These are phyloP conservation scores for Drosophila kuntzei DNA, from an alignment of 2,888 invertebrate species.

Conservation along the genomic window DNA sequence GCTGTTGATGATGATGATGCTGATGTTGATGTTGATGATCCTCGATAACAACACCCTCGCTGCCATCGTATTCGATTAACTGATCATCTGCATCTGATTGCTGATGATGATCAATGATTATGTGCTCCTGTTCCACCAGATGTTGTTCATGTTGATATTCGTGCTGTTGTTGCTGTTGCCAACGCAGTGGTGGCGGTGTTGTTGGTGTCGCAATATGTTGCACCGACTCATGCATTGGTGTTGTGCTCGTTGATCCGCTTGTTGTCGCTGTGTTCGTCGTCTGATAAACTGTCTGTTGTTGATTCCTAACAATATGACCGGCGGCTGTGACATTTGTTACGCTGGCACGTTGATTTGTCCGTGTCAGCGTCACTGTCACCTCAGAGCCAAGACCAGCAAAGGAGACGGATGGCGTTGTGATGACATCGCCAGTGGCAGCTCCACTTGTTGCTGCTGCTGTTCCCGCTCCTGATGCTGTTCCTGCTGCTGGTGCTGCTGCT, in stretches of 20 bases:
- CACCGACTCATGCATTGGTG: constrained; percentile 57
- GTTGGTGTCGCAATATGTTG: constrained; percentile 72
- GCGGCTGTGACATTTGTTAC: constrained; percentile 77
- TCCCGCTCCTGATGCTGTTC: constrained; percentile 32
- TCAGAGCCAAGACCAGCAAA: constrained; percentile 83
- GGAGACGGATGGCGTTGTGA: constrained; percentile 74
- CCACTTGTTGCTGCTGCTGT: constrained; percentile 39
- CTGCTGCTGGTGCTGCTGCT: constrained; percentile 33
- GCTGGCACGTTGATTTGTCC: constrained; percentile 72
- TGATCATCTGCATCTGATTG: constrained; percentile 77
- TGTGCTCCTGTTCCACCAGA: constrained; percentile 68
- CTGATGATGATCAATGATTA: constrained; percentile 73
- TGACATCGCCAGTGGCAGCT: constrained; percentile 32
- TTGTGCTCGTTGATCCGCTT: constrained; percentile 38
- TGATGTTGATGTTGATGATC: constrained; percentile 65
- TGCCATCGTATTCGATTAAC: constrained; percentile 78
- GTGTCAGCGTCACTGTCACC: constrained; percentile 83
- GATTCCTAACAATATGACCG: constrained; percentile 84
- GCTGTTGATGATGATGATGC: constrained; percentile 49
- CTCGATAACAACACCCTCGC: constrained; percentile 71
- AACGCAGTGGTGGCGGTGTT: constrained; percentile 82
- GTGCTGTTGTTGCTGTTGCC: constrained; percentile 67
- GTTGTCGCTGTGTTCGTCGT: constrained; percentile 49
- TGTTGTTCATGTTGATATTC: constrained; percentile 70
- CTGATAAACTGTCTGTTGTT: constrained; percentile 64